Conservation (phyloP, 2,888 invertebrate genomes). For the Diarsia dahlii region DNA sequence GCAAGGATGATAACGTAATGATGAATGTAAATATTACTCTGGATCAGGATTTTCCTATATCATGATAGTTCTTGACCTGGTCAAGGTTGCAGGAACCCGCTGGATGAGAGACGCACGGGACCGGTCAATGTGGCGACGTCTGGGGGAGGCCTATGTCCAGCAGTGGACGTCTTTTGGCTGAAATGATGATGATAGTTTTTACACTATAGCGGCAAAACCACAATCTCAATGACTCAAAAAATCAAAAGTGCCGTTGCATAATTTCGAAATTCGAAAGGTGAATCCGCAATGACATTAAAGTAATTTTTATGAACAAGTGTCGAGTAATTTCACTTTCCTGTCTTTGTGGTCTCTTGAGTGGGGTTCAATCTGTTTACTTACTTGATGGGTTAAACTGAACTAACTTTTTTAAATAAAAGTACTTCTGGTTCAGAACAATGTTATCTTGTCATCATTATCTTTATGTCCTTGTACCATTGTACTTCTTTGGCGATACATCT, state of each 20-base stretch:
- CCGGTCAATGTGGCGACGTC: too few species aligned
- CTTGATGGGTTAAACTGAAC: background rate
- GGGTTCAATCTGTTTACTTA: background rate
- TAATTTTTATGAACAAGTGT: background rate
- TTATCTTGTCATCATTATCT: background rate
- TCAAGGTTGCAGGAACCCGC: too few species aligned
- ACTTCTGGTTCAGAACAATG: background rate
- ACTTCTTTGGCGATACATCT: too few species aligned
- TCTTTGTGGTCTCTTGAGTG: background rate
- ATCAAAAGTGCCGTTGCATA: constrained; percentile 6
- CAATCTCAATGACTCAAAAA: background rate
- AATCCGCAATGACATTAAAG: background rate
- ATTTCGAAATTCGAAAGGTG: constrained; percentile 1
- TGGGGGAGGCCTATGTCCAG: too few species aligned
- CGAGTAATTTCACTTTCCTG: background rate
- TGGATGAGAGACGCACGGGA: too few species aligned
- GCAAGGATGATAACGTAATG: background rate
- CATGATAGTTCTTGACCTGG: too few species aligned
- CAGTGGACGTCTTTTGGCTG: too few species aligned
- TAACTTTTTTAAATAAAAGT: background rate
- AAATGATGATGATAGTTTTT: too few species aligned
- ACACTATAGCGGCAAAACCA: background rate
- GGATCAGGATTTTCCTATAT: background rate
- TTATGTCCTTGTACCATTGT: background rate
- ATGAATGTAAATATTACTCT: background rate